Evolutionary conservation across 2,888 invertebrate genomes (phyloP).

Genomic region (Lathronympha strigana): DNA sequence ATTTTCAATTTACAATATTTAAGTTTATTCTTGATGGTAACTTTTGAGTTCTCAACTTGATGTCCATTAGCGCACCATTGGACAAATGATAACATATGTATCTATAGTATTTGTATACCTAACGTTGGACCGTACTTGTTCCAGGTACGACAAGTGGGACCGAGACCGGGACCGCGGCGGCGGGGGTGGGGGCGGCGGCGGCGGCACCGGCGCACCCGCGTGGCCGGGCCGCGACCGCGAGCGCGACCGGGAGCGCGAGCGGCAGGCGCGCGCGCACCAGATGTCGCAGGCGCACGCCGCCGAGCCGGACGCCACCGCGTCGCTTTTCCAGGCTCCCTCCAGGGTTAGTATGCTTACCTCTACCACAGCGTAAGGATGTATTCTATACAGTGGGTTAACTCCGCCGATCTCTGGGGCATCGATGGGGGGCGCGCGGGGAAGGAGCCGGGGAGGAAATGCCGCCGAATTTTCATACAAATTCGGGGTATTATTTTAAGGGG

Average conservation of each 20-base stretch:
- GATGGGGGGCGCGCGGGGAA: too few relatives aligned
- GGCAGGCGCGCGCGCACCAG: slow-evolving; percentile 90
- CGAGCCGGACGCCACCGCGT: slow-evolving; percentile 82
- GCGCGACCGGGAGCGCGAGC: slow-evolving; percentile 90
- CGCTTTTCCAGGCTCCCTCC: slow-evolving; percentile 87
- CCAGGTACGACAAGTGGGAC: slow-evolving; percentile 82
- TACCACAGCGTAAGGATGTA: too few relatives aligned
- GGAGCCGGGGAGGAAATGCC: too few relatives aligned
- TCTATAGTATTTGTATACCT: not conserved
- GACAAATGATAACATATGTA: too few relatives aligned
- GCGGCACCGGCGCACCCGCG: slow-evolving; percentile 52
- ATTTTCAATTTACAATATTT: too few relatives aligned
- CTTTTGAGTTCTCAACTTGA: too few relatives aligned
- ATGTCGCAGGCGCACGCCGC: slow-evolving; percentile 86
- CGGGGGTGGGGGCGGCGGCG: slow-evolving; percentile 56
- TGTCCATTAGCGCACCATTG: too few relatives aligned
- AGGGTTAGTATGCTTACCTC: slow-evolving; percentile 78
- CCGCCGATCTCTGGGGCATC: too few relatives aligned
- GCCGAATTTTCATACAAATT: too few relatives aligned
- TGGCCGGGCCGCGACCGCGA: slow-evolving; percentile 85
- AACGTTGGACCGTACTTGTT: slow-evolving; percentile 48
- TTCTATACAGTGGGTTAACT: too few relatives aligned
- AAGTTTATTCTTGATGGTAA: too few relatives aligned
- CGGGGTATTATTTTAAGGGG: too few relatives aligned
- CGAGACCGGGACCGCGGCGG: slow-evolving; percentile 68